These are phyloP conservation scores for Pachycephala philippinensis DNA, from an alignment of 2,113 vertebrate species.

Conservation along the genomic window DNA sequence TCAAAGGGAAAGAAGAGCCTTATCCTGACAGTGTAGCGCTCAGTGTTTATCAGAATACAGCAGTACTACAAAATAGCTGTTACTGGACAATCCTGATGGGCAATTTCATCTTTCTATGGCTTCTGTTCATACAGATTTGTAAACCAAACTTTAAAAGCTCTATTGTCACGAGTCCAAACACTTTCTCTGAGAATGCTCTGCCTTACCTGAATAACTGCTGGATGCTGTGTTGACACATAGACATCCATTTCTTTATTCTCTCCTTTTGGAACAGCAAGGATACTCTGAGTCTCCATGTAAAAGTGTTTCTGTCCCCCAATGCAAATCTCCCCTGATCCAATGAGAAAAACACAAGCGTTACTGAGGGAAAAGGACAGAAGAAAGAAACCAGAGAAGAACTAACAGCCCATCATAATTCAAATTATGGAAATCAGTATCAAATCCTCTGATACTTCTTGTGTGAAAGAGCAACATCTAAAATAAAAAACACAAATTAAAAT, in stretches of 20 bases:
- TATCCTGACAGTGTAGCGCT: background rate
- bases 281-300: slow-evolving; percentile 78
- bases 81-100: background rate
- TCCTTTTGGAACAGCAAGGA: slow-evolving; percentile 72
- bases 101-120: background rate
- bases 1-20: background rate
- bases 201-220: slow-evolving; percentile 69
- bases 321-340: slow-evolving; percentile 63
- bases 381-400: background rate
- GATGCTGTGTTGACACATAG: slow-evolving; percentile 71
- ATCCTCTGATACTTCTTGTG: background rate
- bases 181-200: background rate
- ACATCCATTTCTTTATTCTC: slow-evolving; percentile 77
- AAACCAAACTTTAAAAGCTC: background rate
- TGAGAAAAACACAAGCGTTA: background rate
- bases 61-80: background rate
- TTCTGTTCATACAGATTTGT: background rate
- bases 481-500: background rate
- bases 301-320: slow-evolving; percentile 77
- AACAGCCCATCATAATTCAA: background rate
- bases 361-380: background rate
- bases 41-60: background rate
- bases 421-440: background rate
- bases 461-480: background rate
- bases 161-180: background rate